Evolutionary conservation across 2,888 invertebrate genomes (phyloP).

Genomic region (Dasysyrphus albostriatus): DNA sequence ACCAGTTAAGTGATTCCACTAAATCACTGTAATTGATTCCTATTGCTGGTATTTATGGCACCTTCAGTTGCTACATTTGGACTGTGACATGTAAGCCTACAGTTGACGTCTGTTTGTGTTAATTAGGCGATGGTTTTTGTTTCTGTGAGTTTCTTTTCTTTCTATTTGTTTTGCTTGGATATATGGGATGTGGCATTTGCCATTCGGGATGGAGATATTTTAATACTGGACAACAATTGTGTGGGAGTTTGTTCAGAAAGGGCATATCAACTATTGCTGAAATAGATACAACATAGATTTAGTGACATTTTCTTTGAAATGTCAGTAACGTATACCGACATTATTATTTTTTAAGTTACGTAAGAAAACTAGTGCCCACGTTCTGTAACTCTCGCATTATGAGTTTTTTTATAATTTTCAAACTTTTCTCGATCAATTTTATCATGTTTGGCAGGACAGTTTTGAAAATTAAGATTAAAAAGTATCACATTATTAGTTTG

Average conservation of each 20-base stretch:
- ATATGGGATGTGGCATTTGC: slow-evolving; percentile 23
- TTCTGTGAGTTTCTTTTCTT: background rate
- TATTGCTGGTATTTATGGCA: slow-evolving; percentile 75
- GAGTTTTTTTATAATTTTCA: too few relatives aligned
- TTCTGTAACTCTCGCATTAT: too few relatives aligned
- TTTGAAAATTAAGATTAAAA: too few relatives aligned
- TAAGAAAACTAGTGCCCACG: too few relatives aligned
- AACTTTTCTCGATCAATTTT: too few relatives aligned
- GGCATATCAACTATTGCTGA: background rate
- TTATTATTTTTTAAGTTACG: too few relatives aligned
- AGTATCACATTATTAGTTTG: too few relatives aligned
- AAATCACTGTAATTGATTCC: slow-evolving; percentile 76
- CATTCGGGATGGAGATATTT: background rate
- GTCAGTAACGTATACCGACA: background rate
- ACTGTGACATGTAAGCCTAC: slow-evolving; percentile 73
- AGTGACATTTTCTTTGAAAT: slow-evolving; percentile 20
- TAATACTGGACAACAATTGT: background rate
- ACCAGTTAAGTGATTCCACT: slow-evolving; percentile 68
- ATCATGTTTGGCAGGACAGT: too few relatives aligned
- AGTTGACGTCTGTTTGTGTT: slow-evolving; percentile 75
- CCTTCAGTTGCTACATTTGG: slow-evolving; percentile 68
- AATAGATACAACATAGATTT: background rate
- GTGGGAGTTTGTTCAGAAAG: slow-evolving; percentile 41
- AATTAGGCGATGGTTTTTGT: slow-evolving; percentile 62
- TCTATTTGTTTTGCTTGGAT: slow-evolving; percentile 4